phyloP scores from a whole-genome alignment of 2,113 vertebrate genomes.

The Phocoena sinus region DNA sequence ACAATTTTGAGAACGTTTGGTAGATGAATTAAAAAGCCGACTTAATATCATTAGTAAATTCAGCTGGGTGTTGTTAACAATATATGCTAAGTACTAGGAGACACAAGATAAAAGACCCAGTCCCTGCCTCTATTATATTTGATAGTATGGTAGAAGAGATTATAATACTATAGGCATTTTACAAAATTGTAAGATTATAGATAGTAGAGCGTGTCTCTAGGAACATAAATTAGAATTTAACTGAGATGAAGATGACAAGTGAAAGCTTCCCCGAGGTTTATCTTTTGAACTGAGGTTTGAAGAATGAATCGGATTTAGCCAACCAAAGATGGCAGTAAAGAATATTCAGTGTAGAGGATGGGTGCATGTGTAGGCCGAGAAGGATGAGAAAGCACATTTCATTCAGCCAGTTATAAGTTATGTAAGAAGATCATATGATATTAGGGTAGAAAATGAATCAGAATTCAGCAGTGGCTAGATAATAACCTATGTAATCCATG shows the following conservation, averaged over 20 bases:
- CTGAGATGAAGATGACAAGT: background rate
- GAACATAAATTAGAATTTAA: constrained; percentile 1
- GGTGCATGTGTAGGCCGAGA: background rate
- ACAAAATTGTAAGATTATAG: background rate
- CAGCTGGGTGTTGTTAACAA: background rate
- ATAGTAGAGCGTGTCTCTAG: background rate
- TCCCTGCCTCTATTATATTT: background rate
- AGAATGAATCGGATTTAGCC: background rate
- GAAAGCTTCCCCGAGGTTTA: background rate
- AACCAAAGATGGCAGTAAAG: background rate
- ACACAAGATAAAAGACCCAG: background rate
- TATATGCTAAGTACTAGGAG: background rate
- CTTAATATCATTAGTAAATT: constrained; percentile 3
- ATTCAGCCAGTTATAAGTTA: background rate
- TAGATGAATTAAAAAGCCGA: background rate
- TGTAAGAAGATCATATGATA: background rate
- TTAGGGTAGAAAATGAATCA: background rate
- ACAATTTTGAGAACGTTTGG: background rate
- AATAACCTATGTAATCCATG: background rate
- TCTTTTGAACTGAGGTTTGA: background rate
- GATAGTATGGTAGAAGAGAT: background rate
- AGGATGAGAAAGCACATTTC: background rate
- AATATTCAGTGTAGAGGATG: background rate
- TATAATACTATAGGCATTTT: background rate
- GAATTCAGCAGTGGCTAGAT: background rate